Percentiles rank a stretch among this genome's conserved stretches.
phyloP scores from a whole-genome alignment of 53 echinoderm and acorn worm species.

The Hippasteria phrygiana region DNA sequence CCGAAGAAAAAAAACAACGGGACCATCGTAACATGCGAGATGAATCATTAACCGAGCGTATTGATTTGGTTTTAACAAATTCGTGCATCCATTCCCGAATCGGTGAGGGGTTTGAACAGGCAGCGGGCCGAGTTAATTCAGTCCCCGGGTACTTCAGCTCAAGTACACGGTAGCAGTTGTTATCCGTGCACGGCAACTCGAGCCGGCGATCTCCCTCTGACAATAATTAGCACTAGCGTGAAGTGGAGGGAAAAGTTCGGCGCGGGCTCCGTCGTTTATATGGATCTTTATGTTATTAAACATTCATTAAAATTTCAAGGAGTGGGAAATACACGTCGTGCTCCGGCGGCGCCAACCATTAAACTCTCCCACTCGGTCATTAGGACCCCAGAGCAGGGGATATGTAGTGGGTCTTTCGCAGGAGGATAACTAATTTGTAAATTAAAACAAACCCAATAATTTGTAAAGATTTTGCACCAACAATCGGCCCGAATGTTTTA shows the following conservation, averaged over 20 bases:
- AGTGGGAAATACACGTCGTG: constrained; percentile 29
- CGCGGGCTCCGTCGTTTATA: neutral
- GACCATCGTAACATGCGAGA: neutral
- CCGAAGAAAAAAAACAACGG: constrained; percentile 3
- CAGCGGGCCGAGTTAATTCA: constrained; percentile 44
- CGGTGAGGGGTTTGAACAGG: constrained; percentile 23
- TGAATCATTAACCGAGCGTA: constrained; percentile 43
- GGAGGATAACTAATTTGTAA: neutral
- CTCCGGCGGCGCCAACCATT: constrained; percentile 2
- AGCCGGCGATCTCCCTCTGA: neutral
- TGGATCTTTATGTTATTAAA: constrained; percentile 37
- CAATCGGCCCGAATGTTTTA: no score
- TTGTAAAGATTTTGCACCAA: neutral
- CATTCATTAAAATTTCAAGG: constrained; percentile 41
- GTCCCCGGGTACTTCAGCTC: constrained; percentile 40
- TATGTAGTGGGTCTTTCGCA: neutral
- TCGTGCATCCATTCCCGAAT: neutral
- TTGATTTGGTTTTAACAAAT: constrained; percentile 24
- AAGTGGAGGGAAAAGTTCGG: neutral
- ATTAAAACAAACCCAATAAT: neutral
- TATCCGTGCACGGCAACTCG: constrained; percentile 10
- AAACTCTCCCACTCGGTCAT: neutral
- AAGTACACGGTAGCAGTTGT: constrained; percentile 61
- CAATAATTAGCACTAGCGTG: constrained; percentile 14
- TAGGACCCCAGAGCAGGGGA: neutral